phyloP scores from a whole-genome alignment of 2,113 vertebrate genomes.

The Proteles cristata region DNA sequence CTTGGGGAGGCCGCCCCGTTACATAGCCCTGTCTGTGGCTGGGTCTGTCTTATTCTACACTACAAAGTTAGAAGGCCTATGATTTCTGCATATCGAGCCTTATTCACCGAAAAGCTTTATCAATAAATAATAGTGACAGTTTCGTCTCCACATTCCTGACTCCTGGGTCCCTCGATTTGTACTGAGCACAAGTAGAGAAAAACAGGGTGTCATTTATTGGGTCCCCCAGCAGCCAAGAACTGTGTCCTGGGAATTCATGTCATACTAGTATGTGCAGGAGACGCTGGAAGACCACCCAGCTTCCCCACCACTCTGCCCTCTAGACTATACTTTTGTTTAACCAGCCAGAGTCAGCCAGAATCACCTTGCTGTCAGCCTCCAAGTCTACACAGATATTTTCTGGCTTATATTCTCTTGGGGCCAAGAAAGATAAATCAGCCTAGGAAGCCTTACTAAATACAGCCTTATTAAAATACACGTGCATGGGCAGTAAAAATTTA shows the following conservation, averaged over 20 bases:
- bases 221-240: neutral
- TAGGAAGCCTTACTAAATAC: neutral
- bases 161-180: neutral
- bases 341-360: neutral
- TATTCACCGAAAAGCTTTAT: neutral
- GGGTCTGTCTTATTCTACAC: neutral
- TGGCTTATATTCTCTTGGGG: neutral
- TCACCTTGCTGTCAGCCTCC: neutral
- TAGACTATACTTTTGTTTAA: neutral
- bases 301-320: neutral
- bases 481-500: neutral
- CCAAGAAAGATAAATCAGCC: neutral
- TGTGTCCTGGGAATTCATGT: neutral
- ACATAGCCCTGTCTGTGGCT: neutral
- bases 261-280: neutral
- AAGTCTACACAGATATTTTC: neutral
- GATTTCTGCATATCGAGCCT: neutral
- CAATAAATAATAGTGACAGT: neutral
- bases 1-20: neutral
- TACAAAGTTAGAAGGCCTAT: neutral
- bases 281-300: neutral
- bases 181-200: neutral
- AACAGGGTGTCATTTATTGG: neutral
- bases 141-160: neutral
- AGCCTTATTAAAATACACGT: neutral